Evolutionary conservation across 2,888 invertebrate genomes (phyloP).

Genomic region (Microplitis manilae): DNA sequence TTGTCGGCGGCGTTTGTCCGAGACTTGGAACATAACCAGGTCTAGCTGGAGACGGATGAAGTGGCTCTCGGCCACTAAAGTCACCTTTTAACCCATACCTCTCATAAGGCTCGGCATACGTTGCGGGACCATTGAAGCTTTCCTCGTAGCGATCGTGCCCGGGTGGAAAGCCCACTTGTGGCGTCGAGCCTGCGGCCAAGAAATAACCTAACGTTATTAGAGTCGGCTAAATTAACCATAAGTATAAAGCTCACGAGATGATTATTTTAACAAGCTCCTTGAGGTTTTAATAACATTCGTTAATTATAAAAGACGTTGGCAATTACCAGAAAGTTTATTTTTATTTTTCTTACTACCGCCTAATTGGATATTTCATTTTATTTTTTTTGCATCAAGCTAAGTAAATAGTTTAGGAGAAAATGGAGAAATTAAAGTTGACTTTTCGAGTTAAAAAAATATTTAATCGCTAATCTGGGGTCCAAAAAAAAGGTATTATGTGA

Average conservation of each 20-base stretch:
- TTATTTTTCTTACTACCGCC: background rate
- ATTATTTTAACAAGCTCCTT: background rate
- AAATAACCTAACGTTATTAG: slow-evolving; percentile 16
- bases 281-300: background rate
- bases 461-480: no score
- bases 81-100: slow-evolving; percentile 68
- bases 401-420: background rate
- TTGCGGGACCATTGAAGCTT: slow-evolving; percentile 68
- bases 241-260: background rate
- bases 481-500: no score
- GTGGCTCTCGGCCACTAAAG: slow-evolving; percentile 67
- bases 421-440: no score
- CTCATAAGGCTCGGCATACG: slow-evolving; percentile 69
- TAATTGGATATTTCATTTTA: background rate
- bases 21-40: slow-evolving; percentile 69
- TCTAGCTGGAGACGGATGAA: slow-evolving; percentile 69
- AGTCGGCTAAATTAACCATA: slow-evolving; percentile 10
- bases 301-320: background rate
- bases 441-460: no score
- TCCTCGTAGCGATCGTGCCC: slow-evolving; percentile 70
- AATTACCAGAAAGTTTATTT: background rate
- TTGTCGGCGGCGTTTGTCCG: slow-evolving; percentile 67
- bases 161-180: slow-evolving; percentile 66
- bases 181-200: slow-evolving; percentile 61
- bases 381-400: background rate